Conservation (phyloP, 2,888 invertebrate species). For the Pimpla rufipes region DNA sequence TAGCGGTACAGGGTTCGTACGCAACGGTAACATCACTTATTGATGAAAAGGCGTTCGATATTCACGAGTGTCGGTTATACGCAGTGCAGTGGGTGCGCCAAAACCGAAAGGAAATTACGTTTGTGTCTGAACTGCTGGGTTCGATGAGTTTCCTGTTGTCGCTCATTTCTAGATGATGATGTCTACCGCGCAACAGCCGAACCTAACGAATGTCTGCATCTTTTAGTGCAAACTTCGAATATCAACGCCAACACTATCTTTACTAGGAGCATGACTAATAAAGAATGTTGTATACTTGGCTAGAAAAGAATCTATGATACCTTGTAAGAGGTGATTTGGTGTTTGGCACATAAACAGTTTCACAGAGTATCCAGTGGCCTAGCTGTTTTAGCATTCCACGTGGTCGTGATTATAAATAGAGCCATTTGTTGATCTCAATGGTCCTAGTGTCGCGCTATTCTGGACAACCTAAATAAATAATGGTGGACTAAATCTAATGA, state of each 20-base stretch:
- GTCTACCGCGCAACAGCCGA: not conserved
- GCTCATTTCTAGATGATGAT: not conserved
- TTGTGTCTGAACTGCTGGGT: constrained; percentile 6
- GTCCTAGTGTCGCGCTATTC: not conserved
- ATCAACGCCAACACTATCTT: too few species aligned
- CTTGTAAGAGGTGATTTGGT: not conserved
- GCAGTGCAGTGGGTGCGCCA: not conserved
- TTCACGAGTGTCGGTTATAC: constrained; percentile 12
- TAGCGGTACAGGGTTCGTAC: constrained; percentile 9
- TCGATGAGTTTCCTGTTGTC: constrained; percentile 31
- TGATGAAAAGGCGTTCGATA: constrained; percentile 44
- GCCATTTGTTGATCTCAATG: not conserved
- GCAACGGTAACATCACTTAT: constrained; percentile 28
- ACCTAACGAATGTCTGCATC: not conserved
- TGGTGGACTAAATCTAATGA: not conserved
- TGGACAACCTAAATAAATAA: not conserved
- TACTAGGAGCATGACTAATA: too few species aligned
- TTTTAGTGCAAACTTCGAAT: not conserved
- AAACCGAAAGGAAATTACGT: constrained; percentile 11
- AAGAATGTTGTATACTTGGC: not conserved
- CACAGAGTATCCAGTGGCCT: too few species aligned
- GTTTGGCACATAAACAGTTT: too few species aligned
- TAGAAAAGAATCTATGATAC: not conserved
- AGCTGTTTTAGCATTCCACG: not conserved
- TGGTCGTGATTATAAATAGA: too few species aligned